These are phyloP conservation scores for Eristalinus sepulchralis DNA, from an alignment of 2,888 invertebrate species.

Conservation along the genomic window DNA sequence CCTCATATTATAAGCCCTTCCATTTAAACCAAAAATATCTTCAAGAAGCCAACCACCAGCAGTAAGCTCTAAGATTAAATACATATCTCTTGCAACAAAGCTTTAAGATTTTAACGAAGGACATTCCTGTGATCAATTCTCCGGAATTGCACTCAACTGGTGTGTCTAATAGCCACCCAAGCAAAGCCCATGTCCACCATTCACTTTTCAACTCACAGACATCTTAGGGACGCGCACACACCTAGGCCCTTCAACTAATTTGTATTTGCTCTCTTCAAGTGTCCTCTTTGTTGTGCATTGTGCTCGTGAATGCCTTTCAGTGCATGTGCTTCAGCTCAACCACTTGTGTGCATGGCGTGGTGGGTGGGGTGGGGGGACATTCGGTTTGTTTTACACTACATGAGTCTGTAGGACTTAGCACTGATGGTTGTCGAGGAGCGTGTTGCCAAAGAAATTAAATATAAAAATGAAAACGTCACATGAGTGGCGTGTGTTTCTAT, in stretches of 20 bases:
- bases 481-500: slow-evolving; percentile 25
- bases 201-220: background rate
- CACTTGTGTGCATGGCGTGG: slow-evolving; percentile 69
- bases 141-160: background rate
- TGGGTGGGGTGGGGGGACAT: no score
- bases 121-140: no score
- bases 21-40: no score
- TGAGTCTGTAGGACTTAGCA: slow-evolving; percentile 28
- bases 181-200: background rate
- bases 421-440: slow-evolving; percentile 53
- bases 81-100: no score
- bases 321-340: slow-evolving; percentile 63
- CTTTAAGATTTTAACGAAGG: no score
- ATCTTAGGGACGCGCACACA: background rate
- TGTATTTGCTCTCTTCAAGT: slow-evolving; percentile 57
- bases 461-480: slow-evolving; percentile 46
- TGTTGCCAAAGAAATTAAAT: slow-evolving; percentile 65
- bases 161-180: background rate
- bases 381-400: slow-evolving; percentile 35
- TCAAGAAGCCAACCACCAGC: no score
- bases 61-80: no score
- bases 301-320: slow-evolving; percentile 29
- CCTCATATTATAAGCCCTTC: no score
- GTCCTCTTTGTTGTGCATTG: slow-evolving; percentile 45
- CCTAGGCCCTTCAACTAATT: slow-evolving; percentile 56